A percentile compares a stretch with the other conserved stretches of the same genome.
phyloP scores from a whole-genome alignment of 2,113 vertebrate genomes.

The Phyllostomus hastatus region DNA sequence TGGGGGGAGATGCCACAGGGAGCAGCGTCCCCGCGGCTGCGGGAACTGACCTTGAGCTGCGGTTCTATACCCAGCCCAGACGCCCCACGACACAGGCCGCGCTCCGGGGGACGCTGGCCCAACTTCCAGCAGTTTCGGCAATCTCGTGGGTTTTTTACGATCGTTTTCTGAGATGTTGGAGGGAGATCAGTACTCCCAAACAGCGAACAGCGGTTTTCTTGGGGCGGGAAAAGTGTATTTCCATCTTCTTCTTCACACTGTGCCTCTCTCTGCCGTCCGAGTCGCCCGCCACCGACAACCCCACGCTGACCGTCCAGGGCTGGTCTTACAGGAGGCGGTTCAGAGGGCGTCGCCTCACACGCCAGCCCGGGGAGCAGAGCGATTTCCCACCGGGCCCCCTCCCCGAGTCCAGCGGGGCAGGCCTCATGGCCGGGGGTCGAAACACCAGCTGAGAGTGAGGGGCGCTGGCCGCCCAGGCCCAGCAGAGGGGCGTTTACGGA shows the following conservation, averaged over 20 bases:
- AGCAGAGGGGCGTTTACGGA: fast-evolving
- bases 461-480: fast-evolving
- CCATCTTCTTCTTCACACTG: neutral
- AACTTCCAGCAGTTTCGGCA: fast-evolving
- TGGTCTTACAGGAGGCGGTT: neutral
- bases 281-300: too few relatives aligned
- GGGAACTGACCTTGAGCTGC: fast-evolving
- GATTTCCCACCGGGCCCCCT: neutral
- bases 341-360: fast-evolving
- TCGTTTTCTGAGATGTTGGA: neutral
- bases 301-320: fast-evolving
- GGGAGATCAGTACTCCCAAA: neutral
- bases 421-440: fast-evolving
- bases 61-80: neutral
- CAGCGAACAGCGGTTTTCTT: neutral
- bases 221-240: neutral
- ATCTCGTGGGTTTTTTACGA: fast-evolving
- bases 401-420: fast-evolving
- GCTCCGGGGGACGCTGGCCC: fast-evolving
- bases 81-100: fast-evolving
- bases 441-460: fast-evolving
- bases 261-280: neutral
- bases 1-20: neutral
- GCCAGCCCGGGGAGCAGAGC: fast-evolving
- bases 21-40: fast-evolving